Percentiles rank a stretch among this genome's conserved stretches.
phyloP scores from a whole-genome alignment of 2,113 vertebrate genomes.

The Erythrocercus mccallii region DNA sequence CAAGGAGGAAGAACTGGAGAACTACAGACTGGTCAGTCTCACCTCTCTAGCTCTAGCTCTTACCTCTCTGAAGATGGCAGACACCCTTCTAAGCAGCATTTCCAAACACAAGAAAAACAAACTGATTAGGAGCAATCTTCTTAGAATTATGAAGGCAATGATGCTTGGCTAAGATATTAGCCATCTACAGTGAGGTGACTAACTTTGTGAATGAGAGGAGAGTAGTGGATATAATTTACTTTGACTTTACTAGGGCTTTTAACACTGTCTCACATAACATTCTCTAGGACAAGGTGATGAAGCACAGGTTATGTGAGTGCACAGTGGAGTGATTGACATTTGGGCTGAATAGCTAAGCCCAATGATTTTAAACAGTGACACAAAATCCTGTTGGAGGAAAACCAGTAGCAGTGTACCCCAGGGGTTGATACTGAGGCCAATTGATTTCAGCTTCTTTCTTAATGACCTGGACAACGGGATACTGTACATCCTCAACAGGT shows the following conservation, averaged over 20 bases:
- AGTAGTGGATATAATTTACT: neutral
- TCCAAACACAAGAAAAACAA: neutral
- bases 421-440: neutral
- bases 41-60: neutral
- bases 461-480: rapidly evolving
- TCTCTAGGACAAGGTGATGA: neutral
- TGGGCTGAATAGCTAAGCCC: neutral
- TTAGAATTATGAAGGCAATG: neutral
- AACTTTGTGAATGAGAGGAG: neutral
- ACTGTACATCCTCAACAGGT: neutral
- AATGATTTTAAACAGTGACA: neutral
- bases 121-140: rapidly evolving
- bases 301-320: neutral
- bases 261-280: neutral
- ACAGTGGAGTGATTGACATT: neutral
- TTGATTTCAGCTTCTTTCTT: neutral
- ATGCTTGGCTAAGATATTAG: neutral
- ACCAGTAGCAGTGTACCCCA: neutral
- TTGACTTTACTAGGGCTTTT: neutral
- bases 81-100: neutral
- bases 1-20: neutral
- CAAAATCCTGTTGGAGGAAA: neutral
- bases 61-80: neutral
- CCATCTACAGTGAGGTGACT: neutral
- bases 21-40: neutral